Evolutionary conservation across 1,140 invertebrate genomes (phyloP).

Genomic region (Sitophilus oryzae): DNA sequence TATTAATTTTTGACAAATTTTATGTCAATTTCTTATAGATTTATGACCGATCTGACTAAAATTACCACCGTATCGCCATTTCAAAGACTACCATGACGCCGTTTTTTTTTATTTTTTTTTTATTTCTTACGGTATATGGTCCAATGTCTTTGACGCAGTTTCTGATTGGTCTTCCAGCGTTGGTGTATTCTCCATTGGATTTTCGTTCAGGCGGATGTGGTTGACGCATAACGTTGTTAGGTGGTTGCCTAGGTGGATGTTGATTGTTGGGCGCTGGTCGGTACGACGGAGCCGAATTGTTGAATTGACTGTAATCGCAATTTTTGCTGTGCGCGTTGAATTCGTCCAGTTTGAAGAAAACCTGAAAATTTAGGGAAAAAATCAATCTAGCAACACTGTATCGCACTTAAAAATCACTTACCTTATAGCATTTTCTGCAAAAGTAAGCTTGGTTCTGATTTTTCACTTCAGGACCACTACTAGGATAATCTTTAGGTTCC

Average conservation of each 20-base stretch:
- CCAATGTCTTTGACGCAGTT: constrained; percentile 36
- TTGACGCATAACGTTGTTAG: constrained; percentile 8
- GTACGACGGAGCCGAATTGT: constrained; percentile 1
- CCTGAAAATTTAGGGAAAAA: constrained; percentile 17
- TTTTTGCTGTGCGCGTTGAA: constrained; percentile 41
- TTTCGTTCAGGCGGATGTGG: not conserved
- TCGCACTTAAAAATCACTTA: constrained; percentile 2
- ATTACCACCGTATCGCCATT: too few relatives aligned
- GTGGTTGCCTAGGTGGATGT: not conserved
- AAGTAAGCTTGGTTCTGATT: constrained; percentile 41
- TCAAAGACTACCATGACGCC: too few relatives aligned
- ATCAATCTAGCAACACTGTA: not conserved
- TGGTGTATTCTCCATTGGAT: constrained; percentile 23
- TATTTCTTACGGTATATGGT: constrained; percentile 29
- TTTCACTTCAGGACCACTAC: constrained; percentile 25
- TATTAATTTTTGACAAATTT: too few relatives aligned
- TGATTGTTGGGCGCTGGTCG: constrained; percentile 11
- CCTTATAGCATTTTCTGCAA: constrained; percentile 42
- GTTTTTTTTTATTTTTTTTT: not conserved
- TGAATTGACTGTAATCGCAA: constrained; percentile 29
- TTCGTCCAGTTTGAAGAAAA: constrained; percentile 42
- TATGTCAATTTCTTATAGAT: too few relatives aligned
- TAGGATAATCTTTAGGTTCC: constrained; percentile 28
- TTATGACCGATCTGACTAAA: too few relatives aligned
- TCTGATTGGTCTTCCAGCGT: constrained; percentile 33